A percentile compares a stretch with the other conserved stretches of the same genome.
Conservation (phyloP, 2,888 invertebrate species). For the Thecophora atra region DNA sequence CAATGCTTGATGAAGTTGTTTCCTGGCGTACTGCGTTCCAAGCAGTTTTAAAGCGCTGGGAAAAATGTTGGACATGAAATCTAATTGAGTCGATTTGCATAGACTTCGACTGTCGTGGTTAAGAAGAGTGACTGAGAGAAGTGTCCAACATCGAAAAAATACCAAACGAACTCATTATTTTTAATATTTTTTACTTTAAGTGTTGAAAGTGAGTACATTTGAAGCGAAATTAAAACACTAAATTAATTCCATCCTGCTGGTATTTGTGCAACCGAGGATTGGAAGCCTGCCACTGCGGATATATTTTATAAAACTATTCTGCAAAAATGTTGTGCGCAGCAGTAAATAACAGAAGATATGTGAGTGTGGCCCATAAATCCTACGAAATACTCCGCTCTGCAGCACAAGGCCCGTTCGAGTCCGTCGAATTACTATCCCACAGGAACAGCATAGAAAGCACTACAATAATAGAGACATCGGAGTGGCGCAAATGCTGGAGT, state of each 20-base stretch:
- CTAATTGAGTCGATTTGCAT: neutral
- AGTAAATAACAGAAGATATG: conserved; percentile 2
- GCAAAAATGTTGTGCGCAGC: conserved; percentile 6
- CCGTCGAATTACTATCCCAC: neutral
- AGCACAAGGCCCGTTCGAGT: neutral
- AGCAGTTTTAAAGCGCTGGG: neutral
- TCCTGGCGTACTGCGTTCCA: neutral
- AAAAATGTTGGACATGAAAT: conserved; percentile 5
- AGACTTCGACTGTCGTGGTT: neutral
- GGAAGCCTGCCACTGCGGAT: neutral
- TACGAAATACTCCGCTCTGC: neutral
- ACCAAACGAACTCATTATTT: neutral
- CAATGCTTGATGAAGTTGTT: neutral
- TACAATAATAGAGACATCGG: neutral
- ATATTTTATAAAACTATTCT: neutral
- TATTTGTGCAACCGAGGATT: neutral
- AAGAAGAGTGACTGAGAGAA: neutral
- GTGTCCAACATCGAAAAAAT: neutral
- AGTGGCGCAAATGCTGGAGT: neutral
- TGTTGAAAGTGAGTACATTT: neutral
- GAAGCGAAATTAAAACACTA: neutral
- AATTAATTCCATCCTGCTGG: neutral
- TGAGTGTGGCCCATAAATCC: neutral
- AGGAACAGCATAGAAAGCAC: neutral
- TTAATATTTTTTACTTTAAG: neutral